These are phyloP conservation scores for Agelaius phoeniceus DNA, from an alignment of 2,113 vertebrate species.

Conservation along the genomic window DNA sequence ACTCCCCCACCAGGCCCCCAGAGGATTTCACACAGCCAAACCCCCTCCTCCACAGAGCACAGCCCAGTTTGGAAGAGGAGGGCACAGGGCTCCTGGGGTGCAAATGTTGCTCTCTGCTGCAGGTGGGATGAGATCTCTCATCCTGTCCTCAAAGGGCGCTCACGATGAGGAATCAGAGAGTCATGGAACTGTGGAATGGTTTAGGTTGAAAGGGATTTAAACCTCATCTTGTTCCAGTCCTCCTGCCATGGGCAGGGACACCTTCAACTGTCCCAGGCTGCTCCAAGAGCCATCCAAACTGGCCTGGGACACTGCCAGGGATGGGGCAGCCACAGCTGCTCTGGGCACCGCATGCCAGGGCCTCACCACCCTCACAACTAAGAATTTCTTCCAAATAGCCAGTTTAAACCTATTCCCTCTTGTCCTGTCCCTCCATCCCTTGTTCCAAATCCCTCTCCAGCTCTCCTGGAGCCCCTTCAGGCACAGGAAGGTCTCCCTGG, in stretches of 20 bases:
- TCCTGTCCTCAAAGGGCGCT: rapidly evolving
- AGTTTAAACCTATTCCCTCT: not conserved
- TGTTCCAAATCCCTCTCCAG: not conserved
- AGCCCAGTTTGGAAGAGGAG: not conserved
- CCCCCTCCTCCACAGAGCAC: not conserved
- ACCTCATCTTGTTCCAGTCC: not conserved
- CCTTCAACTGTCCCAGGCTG: rapidly evolving
- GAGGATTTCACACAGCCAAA: rapidly evolving
- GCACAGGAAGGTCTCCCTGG: not conserved
- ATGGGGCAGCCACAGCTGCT: not conserved
- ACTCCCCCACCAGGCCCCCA: rapidly evolving
- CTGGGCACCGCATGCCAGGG: not conserved
- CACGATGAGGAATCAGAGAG: rapidly evolving
- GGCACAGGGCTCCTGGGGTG: too few relatives aligned
- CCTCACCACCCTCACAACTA: rapidly evolving
- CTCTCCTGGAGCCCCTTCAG: not conserved
- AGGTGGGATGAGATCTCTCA: not conserved
- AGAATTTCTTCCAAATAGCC: not conserved
- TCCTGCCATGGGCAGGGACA: not conserved
- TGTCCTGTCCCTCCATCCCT: not conserved
- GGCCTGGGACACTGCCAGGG: not conserved
- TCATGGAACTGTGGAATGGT: not conserved
- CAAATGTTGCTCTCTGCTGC: not conserved
- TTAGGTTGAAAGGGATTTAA: not conserved
- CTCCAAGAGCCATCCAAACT: rapidly evolving